Evolutionary conservation across 1,140 invertebrate genomes (phyloP), one percentile per base, ranked within the genome.

Genomic region (Contarinia nasturtii): DNA sequence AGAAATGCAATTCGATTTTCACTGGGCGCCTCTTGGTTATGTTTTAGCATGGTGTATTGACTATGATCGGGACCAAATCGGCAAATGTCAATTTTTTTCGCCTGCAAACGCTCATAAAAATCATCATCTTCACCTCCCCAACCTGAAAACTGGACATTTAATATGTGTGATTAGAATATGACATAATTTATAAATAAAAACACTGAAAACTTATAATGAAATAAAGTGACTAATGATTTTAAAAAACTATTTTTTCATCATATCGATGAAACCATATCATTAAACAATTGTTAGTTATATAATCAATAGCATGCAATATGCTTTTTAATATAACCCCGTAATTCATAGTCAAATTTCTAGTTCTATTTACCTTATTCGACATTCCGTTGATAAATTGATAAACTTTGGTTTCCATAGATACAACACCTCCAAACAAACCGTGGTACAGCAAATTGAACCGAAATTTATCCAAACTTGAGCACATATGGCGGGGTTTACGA

Each of bases 111-210:
- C 36, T 58, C 67, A 53, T 77, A 84, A 57, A 95, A 79, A 63
- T 96, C 90, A 67, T 93, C 89, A 65, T 92, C 86, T 67, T 92
- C 86, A 36, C 82, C 86, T 38, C 82, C 87, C 86, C 86, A 91
- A 0, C 85, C 87, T 27, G 27, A 27, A 27, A 27, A 66, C 79
- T 84, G 58, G 81, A 27, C 4, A 27, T 27, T 27, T 27, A 27
- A 89, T 20, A 77, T 58, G 61, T 88, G 88, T 2, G 61, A 63
- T 10, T 36, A n/a, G n/a, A 27, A 27, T 27, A 5, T 27, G 27
- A 27, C 10, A 10, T 27, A 27, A 5, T 27, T n/a, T n/a, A n/a
- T n/a, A n/a, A n/a, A n/a, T n/a, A n/a, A n/a, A n/a, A n/a, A n/a
- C 4, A 27, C 27, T 27, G 27, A 27, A 27, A 27, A 27, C 3